A percentile compares a stretch with the other conserved stretches of the same genome.
phyloP scores from a whole-genome alignment of 1,140 invertebrate genomes.

The Bradysia coprophila region DNA sequence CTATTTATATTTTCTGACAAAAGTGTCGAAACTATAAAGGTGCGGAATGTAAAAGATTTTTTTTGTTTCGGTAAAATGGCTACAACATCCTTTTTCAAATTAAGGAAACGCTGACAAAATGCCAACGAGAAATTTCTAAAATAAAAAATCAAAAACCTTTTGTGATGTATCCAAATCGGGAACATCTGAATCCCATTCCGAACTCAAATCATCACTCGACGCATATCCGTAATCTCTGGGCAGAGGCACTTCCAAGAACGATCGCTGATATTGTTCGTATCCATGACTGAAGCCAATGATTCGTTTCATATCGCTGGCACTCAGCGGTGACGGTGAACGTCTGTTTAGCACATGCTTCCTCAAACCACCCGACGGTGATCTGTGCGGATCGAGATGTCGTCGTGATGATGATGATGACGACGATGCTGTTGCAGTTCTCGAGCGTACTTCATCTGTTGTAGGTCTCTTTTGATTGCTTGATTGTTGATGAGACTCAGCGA shows the following conservation, averaged over 20 bases:
- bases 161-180: conserved; percentile 26
- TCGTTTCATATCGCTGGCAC: conserved; percentile 7
- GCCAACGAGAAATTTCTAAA: too few species aligned
- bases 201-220: conserved; percentile 71
- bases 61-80: too few species aligned
- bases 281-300: conserved; percentile 32
- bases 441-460: not conserved
- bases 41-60: too few species aligned
- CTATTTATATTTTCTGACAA: too few species aligned
- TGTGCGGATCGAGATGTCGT: not conserved
- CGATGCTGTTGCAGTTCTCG: not conserved
- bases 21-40: too few species aligned
- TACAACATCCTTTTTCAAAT: too few species aligned
- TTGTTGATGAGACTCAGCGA: conserved; percentile 20
- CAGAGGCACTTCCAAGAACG: conserved; percentile 52
- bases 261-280: conserved; percentile 60
- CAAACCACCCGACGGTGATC: not conserved
- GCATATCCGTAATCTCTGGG: conserved; percentile 60
- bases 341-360: conserved; percentile 5
- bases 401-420: not conserved
- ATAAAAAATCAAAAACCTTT: conserved; percentile 8
- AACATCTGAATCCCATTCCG: conserved; percentile 75
- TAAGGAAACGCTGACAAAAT: too few species aligned
- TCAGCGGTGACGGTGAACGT: conserved; percentile 15
- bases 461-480: conserved; percentile 3